These are phyloP conservation scores for Aspiorhynchus laticeps DNA, from an alignment of 2,113 vertebrate species.

Conservation along the genomic window DNA sequence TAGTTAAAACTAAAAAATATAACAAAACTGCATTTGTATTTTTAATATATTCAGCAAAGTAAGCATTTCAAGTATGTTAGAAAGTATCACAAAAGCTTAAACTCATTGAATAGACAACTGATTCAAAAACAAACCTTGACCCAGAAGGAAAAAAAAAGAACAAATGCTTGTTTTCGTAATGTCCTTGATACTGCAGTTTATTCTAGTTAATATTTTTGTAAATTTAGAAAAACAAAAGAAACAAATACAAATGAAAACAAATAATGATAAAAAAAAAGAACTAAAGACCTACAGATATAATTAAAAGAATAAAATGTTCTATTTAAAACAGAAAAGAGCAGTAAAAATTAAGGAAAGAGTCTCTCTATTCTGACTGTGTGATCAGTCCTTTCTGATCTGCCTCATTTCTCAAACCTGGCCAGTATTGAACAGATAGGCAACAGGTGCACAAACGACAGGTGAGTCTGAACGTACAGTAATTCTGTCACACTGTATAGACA, in stretches of 20 bases:
- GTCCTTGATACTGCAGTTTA: background rate
- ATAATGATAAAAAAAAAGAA: background rate
- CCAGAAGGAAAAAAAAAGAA: background rate
- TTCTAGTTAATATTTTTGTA: background rate
- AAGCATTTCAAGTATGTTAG: background rate
- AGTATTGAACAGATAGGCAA: background rate
- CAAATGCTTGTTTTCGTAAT: background rate
- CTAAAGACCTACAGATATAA: background rate
- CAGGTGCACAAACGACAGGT: conserved; percentile 25
- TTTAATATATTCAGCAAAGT: background rate
- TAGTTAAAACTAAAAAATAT: background rate
- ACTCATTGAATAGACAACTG: background rate
- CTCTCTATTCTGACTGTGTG: background rate
- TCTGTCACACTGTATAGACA: background rate
- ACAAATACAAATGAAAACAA: too few species aligned
- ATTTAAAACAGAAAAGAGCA: background rate
- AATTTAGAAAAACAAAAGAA: background rate
- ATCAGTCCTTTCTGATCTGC: background rate
- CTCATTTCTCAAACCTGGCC: background rate
- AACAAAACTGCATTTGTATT: background rate
- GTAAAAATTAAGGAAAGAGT: background rate
- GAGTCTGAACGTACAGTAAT: background rate
- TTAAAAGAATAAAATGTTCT: background rate
- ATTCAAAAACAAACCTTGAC: background rate
- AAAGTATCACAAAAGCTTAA: background rate